phyloP scores from a whole-genome alignment of 2,113 vertebrate species.

The Crotalus horridus region DNA sequence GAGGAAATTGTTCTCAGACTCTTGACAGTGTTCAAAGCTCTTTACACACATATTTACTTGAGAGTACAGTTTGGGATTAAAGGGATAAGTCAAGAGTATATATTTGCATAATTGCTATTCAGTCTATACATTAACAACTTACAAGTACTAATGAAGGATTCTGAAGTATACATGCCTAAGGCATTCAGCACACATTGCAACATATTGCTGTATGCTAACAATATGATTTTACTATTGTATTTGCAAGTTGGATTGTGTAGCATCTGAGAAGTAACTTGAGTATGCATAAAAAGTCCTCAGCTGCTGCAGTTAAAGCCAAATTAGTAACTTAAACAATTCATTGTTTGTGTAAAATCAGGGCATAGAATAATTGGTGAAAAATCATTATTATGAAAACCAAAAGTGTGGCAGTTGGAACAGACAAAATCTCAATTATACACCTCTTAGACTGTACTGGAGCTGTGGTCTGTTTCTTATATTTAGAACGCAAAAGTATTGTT shows the following conservation, averaged over 20 bases:
- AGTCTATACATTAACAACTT: not conserved
- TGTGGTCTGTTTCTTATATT: not conserved
- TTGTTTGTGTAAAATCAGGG: not conserved
- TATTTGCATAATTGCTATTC: not conserved
- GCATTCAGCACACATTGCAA: not conserved
- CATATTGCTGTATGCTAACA: not conserved
- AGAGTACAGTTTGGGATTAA: not conserved
- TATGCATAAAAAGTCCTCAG: not conserved
- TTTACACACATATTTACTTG: not conserved
- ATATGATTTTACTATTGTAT: not conserved
- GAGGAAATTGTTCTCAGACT: not conserved
- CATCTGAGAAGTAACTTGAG: not conserved
- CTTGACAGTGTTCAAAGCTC: not conserved
- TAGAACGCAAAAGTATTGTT: not conserved
- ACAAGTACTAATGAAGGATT: not conserved
- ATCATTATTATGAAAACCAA: not conserved
- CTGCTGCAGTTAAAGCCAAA: not conserved
- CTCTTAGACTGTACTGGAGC: not conserved
- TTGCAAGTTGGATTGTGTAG: not conserved
- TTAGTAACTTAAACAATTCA: not conserved
- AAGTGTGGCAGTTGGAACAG: not conserved
- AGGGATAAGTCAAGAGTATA: not conserved
- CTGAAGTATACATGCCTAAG: not conserved
- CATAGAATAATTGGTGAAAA: not conserved
- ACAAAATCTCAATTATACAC: not conserved